These are phyloP conservation scores for Sandelia bainsii DNA, from an alignment of 2,797 vertebrate genomes.

Conservation along the genomic window DNA sequence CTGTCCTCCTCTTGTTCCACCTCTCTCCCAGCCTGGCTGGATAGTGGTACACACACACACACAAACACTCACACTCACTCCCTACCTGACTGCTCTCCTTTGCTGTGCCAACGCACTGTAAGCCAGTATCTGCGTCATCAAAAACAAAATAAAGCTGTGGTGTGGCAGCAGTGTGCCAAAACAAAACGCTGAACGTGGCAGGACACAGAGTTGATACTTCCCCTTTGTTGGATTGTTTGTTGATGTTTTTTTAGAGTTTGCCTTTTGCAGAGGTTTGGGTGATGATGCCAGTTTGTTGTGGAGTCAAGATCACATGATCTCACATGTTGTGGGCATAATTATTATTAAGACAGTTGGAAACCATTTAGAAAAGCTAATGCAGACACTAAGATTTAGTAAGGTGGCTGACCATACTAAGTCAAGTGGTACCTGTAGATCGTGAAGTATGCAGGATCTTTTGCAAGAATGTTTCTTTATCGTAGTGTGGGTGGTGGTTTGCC, in stretches of 20 bases:
- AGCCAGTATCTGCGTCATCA: constrained; percentile 72
- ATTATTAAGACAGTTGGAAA: neutral
- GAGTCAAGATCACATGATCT: constrained; percentile 10
- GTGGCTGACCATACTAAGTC: constrained; percentile 8
- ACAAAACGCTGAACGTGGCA: constrained; percentile 62
- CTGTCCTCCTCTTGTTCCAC: neutral
- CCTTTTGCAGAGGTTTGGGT: constrained; percentile 25
- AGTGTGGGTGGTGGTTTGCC: constrained; percentile 14
- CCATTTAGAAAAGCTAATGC: constrained; percentile 1
- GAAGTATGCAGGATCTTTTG: constrained; percentile 8
- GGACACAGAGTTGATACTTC: constrained; percentile 18
- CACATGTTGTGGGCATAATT: neutral
- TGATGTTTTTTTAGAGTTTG: constrained; percentile 24
- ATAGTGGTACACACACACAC: constrained; percentile 1
- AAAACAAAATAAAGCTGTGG: constrained; percentile 54
- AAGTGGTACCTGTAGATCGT: constrained; percentile 1
- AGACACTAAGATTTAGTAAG: neutral
- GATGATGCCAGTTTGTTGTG: constrained; percentile 18
- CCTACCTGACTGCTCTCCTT: constrained; percentile 26
- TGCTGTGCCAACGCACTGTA: constrained; percentile 54
- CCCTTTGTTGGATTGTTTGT: constrained; percentile 32
- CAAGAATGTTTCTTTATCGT: neutral
- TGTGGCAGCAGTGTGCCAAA: constrained; percentile 58
- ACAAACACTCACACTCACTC: neutral
- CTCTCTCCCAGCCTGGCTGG: constrained; percentile 11